Evolutionary conservation across 2,113 vertebrate species (phyloP).

Genomic region (Silurus asotus): DNA sequence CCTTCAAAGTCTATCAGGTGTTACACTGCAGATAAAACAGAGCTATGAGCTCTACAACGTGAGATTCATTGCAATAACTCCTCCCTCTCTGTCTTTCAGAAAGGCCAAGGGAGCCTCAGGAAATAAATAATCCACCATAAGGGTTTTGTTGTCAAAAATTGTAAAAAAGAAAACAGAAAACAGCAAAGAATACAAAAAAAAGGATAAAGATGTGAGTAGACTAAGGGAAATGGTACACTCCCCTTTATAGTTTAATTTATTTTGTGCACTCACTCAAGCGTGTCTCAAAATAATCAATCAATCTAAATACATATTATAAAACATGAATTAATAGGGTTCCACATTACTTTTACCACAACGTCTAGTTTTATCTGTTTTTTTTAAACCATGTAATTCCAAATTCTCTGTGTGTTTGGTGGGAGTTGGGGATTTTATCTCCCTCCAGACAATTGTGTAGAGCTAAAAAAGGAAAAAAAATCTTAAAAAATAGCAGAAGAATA

Average conservation of each 20-base stretch:
- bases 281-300: slow-evolving; percentile 30
- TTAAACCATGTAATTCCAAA: not conserved
- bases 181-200: slow-evolving; percentile 30
- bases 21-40: slow-evolving; percentile 51
- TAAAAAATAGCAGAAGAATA: not conserved
- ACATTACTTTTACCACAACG: not conserved
- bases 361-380: not conserved
- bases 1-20: slow-evolving; percentile 53
- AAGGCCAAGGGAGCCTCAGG: slow-evolving; percentile 30
- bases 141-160: slow-evolving; percentile 31
- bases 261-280: slow-evolving; percentile 14
- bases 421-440: no score
- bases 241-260: slow-evolving; percentile 17
- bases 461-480: not conserved
- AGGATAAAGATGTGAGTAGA: not conserved
- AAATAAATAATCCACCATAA: slow-evolving; percentile 49
- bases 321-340: not conserved
- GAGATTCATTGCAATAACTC: slow-evolving; percentile 43
- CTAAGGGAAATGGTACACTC: not conserved
- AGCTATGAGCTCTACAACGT: slow-evolving; percentile 35
- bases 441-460: no score
- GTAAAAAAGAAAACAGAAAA: slow-evolving; percentile 35
- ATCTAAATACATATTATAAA: slow-evolving; percentile 17
- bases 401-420: not conserved
- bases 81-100: slow-evolving; percentile 35